Evolutionary conservation across 2,888 invertebrate species (phyloP).

Genomic region (Sarcophaga rosellei): DNA sequence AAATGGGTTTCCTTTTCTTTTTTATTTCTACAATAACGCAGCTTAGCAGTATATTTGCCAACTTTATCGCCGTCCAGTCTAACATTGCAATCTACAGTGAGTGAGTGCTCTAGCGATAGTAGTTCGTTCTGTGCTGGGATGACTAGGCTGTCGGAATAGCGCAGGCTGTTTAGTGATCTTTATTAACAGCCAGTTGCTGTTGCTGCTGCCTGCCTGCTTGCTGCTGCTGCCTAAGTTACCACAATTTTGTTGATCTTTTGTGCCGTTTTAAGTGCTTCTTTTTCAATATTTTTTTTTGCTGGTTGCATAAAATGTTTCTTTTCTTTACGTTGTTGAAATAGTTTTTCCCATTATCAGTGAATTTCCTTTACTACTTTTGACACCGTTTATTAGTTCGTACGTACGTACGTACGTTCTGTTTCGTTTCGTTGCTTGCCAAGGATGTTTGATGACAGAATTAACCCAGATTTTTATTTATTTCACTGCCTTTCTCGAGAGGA

Average conservation of each 20-base stretch:
- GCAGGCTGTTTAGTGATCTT: background rate
- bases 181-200: conserved; percentile 29
- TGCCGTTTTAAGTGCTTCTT: conserved; percentile 36
- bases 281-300: conserved; percentile 4
- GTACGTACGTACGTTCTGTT: background rate
- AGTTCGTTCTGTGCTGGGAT: too few species aligned
- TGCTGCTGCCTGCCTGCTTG: conserved; percentile 2
- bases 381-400: conserved; percentile 17
- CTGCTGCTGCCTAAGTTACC: conserved; percentile 12
- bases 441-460: conserved; percentile 60
- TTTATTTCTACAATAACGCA: background rate
- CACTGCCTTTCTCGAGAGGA: conserved; percentile 22
- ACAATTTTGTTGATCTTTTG: conserved; percentile 1
- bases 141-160: too few species aligned
- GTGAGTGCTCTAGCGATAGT: too few species aligned
- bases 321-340: conserved; percentile 18
- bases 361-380: conserved; percentile 51
- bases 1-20: background rate
- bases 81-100: conserved; percentile 16
- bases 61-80: conserved; percentile 61
- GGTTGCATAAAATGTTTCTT: conserved; percentile 18
- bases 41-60: conserved; percentile 1
- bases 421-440: conserved; percentile 23
- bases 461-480: conserved; percentile 44
- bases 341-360: conserved; percentile 47